These are phyloP conservation scores for Oceanodroma leucorhoa DNA, from an alignment of 2,797 vertebrate species.

Conservation along the genomic window DNA sequence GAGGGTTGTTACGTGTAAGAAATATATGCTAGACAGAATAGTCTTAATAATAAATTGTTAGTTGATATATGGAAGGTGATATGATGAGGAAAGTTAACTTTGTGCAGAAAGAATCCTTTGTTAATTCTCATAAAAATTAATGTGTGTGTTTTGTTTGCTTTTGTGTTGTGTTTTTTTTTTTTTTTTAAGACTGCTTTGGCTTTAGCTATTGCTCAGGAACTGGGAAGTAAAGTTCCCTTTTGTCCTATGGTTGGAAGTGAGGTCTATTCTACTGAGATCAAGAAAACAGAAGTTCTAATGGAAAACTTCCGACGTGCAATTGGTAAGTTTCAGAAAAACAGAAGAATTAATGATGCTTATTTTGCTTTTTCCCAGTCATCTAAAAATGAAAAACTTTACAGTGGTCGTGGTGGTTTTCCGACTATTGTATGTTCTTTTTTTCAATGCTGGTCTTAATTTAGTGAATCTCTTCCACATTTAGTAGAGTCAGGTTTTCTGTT, in stretches of 20 bases:
- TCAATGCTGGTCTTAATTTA: neutral
- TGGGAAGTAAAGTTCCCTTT: conserved; percentile 98
- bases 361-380: neutral
- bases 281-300: conserved; percentile 99
- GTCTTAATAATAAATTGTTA: neutral
- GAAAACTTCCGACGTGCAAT: conserved; percentile 98
- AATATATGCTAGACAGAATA: neutral
- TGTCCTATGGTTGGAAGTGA: conserved; percentile 99
- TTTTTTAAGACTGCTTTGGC: conserved; percentile 89
- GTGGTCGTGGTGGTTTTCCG: neutral
- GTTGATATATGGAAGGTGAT: neutral
- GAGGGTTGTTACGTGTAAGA: neutral
- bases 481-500: neutral
- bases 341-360: neutral
- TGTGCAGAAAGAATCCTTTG: neutral
- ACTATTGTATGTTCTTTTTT: neutral
- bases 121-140: neutral
- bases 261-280: conserved; percentile 97
- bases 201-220: conserved; percentile 93
- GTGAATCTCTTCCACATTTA: neutral
- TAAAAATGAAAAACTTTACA: neutral
- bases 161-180: neutral
- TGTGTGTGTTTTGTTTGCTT: neutral
- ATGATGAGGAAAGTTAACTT: neutral
- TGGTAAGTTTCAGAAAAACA: conserved; percentile 78